These are phyloP conservation scores for Synodontis membranacea DNA, from an alignment of 2,113 vertebrate genomes.

Conservation along the genomic window DNA sequence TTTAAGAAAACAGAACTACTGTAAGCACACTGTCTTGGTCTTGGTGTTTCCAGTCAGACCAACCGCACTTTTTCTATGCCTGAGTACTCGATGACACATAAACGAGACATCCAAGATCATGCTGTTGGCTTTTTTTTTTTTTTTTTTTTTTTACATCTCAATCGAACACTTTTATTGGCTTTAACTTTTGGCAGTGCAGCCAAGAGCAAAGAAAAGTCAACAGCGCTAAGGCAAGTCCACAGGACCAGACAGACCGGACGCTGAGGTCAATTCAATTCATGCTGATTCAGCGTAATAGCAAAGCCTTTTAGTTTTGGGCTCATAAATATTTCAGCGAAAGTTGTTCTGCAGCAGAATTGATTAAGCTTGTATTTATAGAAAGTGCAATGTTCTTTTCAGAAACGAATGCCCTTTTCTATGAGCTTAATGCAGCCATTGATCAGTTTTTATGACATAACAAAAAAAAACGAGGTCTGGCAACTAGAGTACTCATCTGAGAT, in stretches of 20 bases:
- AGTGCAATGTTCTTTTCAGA: conserved; percentile 2
- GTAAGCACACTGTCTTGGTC: background rate
- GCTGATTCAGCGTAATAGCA: conserved; percentile 32
- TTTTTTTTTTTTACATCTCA: background rate
- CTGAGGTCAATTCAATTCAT: conserved; percentile 27
- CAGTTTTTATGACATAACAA: conserved; percentile 10
- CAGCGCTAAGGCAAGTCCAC: background rate
- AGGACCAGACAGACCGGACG: conserved; percentile 14
- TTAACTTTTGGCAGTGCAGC: background rate
- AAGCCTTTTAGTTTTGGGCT: conserved; percentile 19
- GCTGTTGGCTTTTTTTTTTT: background rate
- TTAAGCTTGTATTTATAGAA: conserved; percentile 16
- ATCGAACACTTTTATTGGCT: background rate
- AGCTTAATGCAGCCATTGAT: conserved; percentile 27
- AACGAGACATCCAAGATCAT: background rate
- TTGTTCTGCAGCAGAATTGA: conserved; percentile 33
- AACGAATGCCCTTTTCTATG: background rate
- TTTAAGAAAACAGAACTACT: background rate
- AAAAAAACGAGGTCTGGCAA: background rate
- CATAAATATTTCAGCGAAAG: conserved; percentile 49
- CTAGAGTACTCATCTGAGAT: background rate
- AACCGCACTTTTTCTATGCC: background rate
- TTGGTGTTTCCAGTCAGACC: no score
- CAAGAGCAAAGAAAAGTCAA: background rate
- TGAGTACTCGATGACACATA: background rate